Evolutionary conservation across 2,797 vertebrate species (phyloP).

Genomic region (Coccyzus lansbergi): DNA sequence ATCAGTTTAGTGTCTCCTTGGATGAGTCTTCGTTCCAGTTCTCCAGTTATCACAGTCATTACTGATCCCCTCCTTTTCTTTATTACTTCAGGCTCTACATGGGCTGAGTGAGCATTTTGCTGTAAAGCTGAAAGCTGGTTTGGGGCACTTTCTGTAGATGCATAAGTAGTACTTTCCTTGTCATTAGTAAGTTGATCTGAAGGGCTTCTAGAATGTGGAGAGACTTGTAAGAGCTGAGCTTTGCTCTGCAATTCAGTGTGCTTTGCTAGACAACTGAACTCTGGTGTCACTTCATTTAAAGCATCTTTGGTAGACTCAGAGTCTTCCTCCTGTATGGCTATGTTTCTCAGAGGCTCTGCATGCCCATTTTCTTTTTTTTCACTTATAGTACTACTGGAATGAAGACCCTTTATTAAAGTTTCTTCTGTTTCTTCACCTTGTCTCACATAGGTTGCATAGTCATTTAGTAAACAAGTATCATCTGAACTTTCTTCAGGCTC

Average conservation of each 20-base stretch:
- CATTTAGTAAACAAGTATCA: constrained; percentile 52
- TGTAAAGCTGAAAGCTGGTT: background rate
- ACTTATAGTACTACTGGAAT: background rate
- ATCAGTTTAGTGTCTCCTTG: constrained; percentile 48
- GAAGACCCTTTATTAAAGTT: background rate
- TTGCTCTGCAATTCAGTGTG: constrained; percentile 15
- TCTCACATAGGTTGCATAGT: background rate
- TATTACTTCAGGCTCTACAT: background rate
- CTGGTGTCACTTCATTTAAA: constrained; percentile 72
- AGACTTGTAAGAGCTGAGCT: constrained; percentile 56
- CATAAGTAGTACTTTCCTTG: background rate
- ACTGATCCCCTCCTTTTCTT: constrained; percentile 66
- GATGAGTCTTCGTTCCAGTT: constrained; percentile 66
- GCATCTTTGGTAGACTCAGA: constrained; percentile 71
- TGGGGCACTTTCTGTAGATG: background rate
- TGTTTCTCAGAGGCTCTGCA: constrained; percentile 2
- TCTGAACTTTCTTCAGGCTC: constrained; percentile 60
- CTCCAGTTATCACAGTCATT: constrained; percentile 63
- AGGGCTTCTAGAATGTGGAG: constrained; percentile 64
- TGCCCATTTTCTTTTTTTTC: constrained; percentile 5
- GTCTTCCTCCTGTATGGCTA: constrained; percentile 40
- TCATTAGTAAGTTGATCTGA: constrained; percentile 60
- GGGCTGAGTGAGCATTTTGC: background rate
- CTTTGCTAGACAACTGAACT: constrained; percentile 41
- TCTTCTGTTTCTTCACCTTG: constrained; percentile 3